These are phyloP conservation scores for Pagetopsis macropterus DNA, from an alignment of 2,797 vertebrate genomes.

Conservation along the genomic window DNA sequence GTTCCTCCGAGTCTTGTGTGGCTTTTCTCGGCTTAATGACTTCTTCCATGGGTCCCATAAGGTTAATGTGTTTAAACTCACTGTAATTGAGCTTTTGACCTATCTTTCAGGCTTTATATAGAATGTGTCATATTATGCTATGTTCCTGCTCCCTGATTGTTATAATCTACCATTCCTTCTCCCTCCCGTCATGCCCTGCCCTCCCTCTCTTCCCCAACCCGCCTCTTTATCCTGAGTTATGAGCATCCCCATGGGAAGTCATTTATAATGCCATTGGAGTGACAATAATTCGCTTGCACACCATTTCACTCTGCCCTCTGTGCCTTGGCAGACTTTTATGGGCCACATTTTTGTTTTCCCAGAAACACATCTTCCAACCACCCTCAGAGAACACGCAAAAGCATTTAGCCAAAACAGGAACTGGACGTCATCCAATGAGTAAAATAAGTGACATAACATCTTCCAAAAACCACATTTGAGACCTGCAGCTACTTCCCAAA, in stretches of 20 bases:
- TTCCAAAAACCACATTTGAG: conserved; percentile 22
- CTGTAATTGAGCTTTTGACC: conserved; percentile 84
- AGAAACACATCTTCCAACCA: conserved; percentile 65
- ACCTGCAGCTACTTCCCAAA: conserved; percentile 8
- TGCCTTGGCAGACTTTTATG: conserved; percentile 70
- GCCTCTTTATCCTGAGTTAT: conserved; percentile 63
- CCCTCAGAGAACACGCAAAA: conserved; percentile 57
- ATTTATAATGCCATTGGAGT: conserved; percentile 80
- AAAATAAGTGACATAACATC: conserved; percentile 32
- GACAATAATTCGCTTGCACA: conserved; percentile 80
- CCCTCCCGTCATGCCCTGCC: conserved; percentile 38
- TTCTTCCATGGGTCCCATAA: conserved; percentile 73
- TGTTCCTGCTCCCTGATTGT: conserved; percentile 70
- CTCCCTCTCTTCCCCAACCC: conserved; percentile 32
- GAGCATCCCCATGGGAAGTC: conserved; percentile 72
- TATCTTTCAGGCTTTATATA: conserved; percentile 68
- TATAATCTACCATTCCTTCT: conserved; percentile 63
- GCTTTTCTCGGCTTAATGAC: conserved; percentile 79
- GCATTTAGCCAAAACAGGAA: conserved; percentile 44
- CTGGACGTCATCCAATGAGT: conserved; percentile 42
- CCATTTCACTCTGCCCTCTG: conserved; percentile 75
- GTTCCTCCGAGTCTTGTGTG: conserved; percentile 72
- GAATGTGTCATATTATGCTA: conserved; percentile 67
- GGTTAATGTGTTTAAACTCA: conserved; percentile 84
- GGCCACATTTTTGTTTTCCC: conserved; percentile 61